Base-by-base conservation (phyloP, 2,888 invertebrate species). In the Hyppa rectilinea region DNA sequence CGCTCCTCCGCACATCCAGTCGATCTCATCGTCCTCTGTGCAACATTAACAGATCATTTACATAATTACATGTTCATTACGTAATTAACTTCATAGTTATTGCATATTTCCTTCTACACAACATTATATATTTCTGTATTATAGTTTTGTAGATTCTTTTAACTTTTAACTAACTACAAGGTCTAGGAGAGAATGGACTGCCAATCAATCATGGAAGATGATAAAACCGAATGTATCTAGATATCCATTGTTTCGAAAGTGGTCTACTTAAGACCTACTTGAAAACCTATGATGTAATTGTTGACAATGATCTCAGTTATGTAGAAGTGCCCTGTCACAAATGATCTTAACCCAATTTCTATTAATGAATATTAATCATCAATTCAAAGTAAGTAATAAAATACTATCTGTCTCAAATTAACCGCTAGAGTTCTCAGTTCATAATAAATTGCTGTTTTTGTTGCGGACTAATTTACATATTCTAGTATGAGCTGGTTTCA, bases 1-100 rank as follows among this genome's bases (percentile, higher is more conserved):
- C 0, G 95, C 95, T 0, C 97, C 97, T 0, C 96, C 96, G 72
- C 96, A 96, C 84, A 92, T 91, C 89, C 95, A 96, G 55, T 93
- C 93, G 6, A 91, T 34, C 7, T 91, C 91, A 2, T 84, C 85
- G 10, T 90, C 90, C 29, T 80, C 90, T 75, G 38, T 4, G 61
- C 3, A 67, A 75, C 6, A 60, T 29, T 36, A 26, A 5, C 34
- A 31, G 20, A 45, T n/a, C 10, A 43, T 40, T 23, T 52, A 52
- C 43, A 53, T 31, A n/a, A 50, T 58, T 43, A 20, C 36, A 45
- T 45, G 20, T 12, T n/a, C 9, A 36, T 34, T 17, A 71, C 14
- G 20, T 47, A 38, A 34, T 4, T 29, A 29, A 17, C n/a, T 17
- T 29, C 17, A 36, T n/a, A 34, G 6, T 20, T 61, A 31, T 36